Evolutionary conservation across 2,113 vertebrate species (phyloP).

Genomic region (Piliocolobus tephrosceles): DNA sequence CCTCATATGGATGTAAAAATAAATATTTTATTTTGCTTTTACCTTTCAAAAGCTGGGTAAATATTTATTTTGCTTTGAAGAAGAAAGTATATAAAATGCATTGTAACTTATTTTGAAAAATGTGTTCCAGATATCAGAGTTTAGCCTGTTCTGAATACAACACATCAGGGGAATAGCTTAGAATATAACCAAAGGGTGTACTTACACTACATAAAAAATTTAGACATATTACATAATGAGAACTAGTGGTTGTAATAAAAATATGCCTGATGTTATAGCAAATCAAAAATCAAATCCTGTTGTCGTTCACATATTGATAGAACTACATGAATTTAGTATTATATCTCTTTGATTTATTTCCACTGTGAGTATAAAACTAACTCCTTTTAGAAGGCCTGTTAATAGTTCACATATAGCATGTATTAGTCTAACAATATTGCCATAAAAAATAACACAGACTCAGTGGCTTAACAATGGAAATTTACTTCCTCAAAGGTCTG

Average conservation of each 20-base stretch:
- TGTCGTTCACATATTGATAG: background rate
- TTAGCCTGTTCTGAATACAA: background rate
- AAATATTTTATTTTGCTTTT: background rate
- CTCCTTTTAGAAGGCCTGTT: background rate
- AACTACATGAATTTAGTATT: background rate
- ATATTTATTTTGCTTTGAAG: conserved; percentile 21
- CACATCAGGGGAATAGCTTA: background rate
- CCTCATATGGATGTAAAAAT: background rate
- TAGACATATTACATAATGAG: background rate
- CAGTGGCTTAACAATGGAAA: background rate
- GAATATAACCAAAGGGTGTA: background rate
- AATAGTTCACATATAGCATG: background rate
- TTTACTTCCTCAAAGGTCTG: background rate
- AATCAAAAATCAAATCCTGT: background rate
- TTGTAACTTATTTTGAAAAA: conserved; percentile 50
- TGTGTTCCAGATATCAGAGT: background rate
- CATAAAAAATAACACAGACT: background rate
- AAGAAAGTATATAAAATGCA: conserved; percentile 14
- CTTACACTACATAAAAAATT: background rate
- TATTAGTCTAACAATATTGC: background rate
- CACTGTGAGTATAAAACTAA: background rate
- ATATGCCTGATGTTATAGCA: background rate
- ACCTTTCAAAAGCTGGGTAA: conserved; percentile 18
- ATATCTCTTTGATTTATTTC: background rate
- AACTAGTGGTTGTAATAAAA: background rate